Evolutionary conservation across 1,140 invertebrate genomes (phyloP).

Genomic region (Drosophila ananassae): DNA sequence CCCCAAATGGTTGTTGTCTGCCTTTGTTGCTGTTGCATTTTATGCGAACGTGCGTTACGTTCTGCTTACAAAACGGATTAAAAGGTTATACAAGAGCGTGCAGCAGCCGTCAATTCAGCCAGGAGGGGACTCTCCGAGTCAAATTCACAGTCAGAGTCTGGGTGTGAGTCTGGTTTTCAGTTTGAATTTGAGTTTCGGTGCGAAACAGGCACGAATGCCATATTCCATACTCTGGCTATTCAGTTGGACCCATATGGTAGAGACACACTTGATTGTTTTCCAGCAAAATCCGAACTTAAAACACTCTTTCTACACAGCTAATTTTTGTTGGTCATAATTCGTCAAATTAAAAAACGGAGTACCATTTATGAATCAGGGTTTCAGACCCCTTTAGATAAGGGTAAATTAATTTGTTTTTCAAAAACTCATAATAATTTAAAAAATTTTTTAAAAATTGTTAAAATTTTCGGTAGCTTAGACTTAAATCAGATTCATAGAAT

Average conservation of each 20-base stretch:
- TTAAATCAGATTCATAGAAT: too few relatives aligned
- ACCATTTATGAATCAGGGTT: too few relatives aligned
- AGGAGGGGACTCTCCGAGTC: constrained; percentile 1
- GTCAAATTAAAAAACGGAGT: too few relatives aligned
- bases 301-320: not conserved
- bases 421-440: too few relatives aligned
- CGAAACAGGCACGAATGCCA: constrained; percentile 47
- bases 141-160: constrained; percentile 9
- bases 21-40: constrained; percentile 43
- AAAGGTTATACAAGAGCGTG: constrained; percentile 81
- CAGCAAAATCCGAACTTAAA: not conserved
- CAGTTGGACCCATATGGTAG: not conserved
- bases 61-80: constrained; percentile 83
- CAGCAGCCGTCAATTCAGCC: constrained; percentile 53
- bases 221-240: constrained; percentile 16
- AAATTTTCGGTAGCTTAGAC: too few relatives aligned
- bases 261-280: not conserved
- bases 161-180: constrained; percentile 10
- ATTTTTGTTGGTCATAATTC: too few relatives aligned
- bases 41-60: constrained; percentile 78
- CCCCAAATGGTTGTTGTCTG: constrained; percentile 26
- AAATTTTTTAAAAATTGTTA: too few relatives aligned
- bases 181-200: constrained; percentile 18
- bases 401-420: too few relatives aligned
- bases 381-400: too few relatives aligned